A percentile compares a stretch with the other conserved stretches of the same genome.
Evolutionary conservation across 37 sponge, comb jelly and placozoan species (phyloP).

Genomic region (Eunapius fragilis): DNA sequence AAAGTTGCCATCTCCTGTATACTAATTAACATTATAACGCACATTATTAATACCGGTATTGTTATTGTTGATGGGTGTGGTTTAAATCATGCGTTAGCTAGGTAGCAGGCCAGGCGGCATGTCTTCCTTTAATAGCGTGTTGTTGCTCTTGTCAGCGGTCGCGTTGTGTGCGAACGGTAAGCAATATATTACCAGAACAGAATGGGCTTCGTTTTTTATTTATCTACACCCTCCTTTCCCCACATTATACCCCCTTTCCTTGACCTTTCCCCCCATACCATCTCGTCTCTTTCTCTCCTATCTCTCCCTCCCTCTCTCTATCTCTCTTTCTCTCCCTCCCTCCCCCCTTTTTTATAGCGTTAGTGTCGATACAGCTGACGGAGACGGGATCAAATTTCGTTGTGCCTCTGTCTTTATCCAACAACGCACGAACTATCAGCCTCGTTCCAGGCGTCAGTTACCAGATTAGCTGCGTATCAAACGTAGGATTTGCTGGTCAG

Average conservation of each 20-base stretch:
- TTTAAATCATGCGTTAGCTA: background rate
- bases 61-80: background rate
- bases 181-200: background rate
- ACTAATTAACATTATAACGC: too few relatives aligned
- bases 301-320: constrained; percentile 1
- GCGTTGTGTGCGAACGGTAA: background rate
- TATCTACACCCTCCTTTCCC: background rate
- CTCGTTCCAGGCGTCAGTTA: constrained; percentile 1
- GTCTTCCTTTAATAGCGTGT: background rate
- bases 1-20: too few relatives aligned
- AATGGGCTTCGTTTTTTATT: too few relatives aligned
- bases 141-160: background rate
- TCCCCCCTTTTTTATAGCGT: background rate
- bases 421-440: background rate
- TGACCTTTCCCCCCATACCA: background rate
- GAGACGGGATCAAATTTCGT: background rate
- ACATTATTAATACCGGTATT: too few relatives aligned
- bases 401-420: background rate
- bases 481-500: background rate
- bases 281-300: background rate
- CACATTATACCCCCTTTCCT: background rate
- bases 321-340: background rate
- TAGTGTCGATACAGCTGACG: background rate
- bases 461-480: background rate
- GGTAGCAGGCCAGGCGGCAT: background rate